Percentiles rank a stretch among this genome's conserved stretches.
These are phyloP conservation scores for Agraylea sexmaculata DNA, from an alignment of 1,140 invertebrate genomes.

Conservation along the genomic window DNA sequence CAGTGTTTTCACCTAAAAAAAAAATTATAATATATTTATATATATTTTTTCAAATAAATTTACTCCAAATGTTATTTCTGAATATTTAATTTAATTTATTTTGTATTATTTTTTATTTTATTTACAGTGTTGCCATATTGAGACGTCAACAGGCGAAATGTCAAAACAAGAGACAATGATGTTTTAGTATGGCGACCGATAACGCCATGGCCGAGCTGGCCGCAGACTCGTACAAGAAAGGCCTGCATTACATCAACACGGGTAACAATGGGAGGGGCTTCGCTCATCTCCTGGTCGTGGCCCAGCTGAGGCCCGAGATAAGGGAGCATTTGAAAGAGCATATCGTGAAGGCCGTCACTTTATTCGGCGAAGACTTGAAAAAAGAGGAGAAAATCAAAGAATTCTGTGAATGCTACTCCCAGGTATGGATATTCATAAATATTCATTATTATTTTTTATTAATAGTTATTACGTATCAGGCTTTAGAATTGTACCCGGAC, in stretches of 20 bases:
- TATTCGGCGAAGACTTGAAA: slow-evolving; percentile 23
- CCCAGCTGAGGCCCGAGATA: slow-evolving; percentile 25
- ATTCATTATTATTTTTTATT: no score
- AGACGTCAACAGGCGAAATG: no score
- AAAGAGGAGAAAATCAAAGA: slow-evolving; percentile 25
- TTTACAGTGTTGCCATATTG: no score
- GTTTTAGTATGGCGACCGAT: no score
- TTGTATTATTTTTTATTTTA: neutral
- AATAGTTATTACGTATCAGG: no score
- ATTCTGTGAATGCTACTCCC: slow-evolving; percentile 29
- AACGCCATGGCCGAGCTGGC: no score
- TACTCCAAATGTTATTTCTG: neutral
- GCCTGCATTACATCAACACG: slow-evolving; percentile 6
- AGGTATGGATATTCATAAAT: no score
- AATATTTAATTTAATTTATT: neutral
- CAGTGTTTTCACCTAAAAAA: no score
- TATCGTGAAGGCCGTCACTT: slow-evolving; percentile 24
- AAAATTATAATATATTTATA: neutral
- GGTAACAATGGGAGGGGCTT: slow-evolving; percentile 27
- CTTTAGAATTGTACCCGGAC: slow-evolving; percentile 26
- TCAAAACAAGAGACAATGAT: no score
- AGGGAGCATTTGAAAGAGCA: slow-evolving; percentile 24
- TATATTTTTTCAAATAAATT: neutral
- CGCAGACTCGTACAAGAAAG: slow-evolving; percentile 3
- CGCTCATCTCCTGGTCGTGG: slow-evolving; percentile 28